phyloP scores from a whole-genome alignment of 2,888 invertebrate genomes.

The Autographa pulchrina region DNA sequence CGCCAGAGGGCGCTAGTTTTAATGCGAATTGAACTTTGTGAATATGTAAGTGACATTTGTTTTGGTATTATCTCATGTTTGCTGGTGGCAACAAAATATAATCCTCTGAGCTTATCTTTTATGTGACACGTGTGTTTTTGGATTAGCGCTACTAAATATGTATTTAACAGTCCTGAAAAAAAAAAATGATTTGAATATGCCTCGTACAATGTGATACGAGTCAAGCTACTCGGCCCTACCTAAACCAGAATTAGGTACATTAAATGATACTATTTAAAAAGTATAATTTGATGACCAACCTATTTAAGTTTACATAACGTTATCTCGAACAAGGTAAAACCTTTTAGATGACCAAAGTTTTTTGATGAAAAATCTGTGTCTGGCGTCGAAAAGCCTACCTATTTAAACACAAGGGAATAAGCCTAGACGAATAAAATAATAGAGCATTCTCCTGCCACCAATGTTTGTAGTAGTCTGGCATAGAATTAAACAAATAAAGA shows the following conservation, averaged over 20 bases:
- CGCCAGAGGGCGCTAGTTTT: background rate
- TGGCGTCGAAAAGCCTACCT: constrained; percentile 6
- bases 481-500: constrained; percentile 11
- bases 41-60: background rate
- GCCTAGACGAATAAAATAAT: constrained; percentile 15
- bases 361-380: constrained; percentile 9
- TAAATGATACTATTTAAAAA: too few relatives aligned
- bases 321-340: constrained; percentile 15
- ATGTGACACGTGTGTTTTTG: background rate
- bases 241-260: too few relatives aligned
- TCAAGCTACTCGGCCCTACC: too few relatives aligned
- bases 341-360: constrained; percentile 26
- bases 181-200: too few relatives aligned
- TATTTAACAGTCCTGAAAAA: too few relatives aligned
- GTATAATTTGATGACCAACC: background rate
- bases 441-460: background rate
- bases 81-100: background rate
- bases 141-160: too few relatives aligned
- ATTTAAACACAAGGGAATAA: constrained; percentile 11
- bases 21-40: constrained; percentile 6
- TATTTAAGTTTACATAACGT: constrained; percentile 9
- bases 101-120: background rate
- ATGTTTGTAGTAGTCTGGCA: background rate
- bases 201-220: too few relatives aligned
- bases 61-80: background rate